Base-by-base conservation (phyloP, 2,113 vertebrate species). In the Phoenicopterus ruber region DNA sequence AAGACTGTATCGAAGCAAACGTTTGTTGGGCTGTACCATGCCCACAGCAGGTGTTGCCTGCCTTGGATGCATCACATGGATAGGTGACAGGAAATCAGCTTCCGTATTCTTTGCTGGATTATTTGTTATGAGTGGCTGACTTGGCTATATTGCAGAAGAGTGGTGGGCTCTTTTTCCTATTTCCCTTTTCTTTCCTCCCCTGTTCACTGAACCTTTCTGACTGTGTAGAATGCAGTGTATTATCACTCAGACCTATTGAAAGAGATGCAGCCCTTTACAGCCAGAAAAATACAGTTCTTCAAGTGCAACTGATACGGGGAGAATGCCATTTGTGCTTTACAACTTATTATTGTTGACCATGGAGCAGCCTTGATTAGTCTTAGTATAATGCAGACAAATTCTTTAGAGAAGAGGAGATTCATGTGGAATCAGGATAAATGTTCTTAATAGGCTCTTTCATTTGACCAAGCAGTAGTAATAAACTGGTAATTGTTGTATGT, bases 381-480 rank as follows among this genome's bases (percentile, higher is more conserved):
- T 76, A 66, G 38, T n/a, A 8, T 74, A 84, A 34, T 19, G 22
- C 21, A 66, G 59, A 40, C 16, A 47, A 57, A 55, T 79, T 83
- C 50, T 65, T 76, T 38, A 66, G 21, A 20, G 24, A 88, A 70
- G 70, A 54, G 20, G 25, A 89, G 59, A 49, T 67, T 91, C 11
- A 18, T 21, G 50, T 58, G 24, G 40, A 88, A 49, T 87, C 31
- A 58, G 63, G 62, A 74, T 88, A 86, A 88, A 86, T 85, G 50
- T 80, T 82, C 65, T 80, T 91, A 92, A 85, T 74, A 85, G 32
- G 34, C 17, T 94, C 28, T 91, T 86, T 80, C 65, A 89, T 79
- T 93, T 95, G 54, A 82, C 11, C 26, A 72, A 95, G 47, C 42
- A 62, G 24, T 40, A 76, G 29, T 95, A 97, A 91, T 91, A 91